Percentiles rank a stretch among this genome's conserved stretches.
Evolutionary conservation across 2,113 vertebrate genomes (phyloP).

Genomic region (Rhinopithecus roxellana): DNA sequence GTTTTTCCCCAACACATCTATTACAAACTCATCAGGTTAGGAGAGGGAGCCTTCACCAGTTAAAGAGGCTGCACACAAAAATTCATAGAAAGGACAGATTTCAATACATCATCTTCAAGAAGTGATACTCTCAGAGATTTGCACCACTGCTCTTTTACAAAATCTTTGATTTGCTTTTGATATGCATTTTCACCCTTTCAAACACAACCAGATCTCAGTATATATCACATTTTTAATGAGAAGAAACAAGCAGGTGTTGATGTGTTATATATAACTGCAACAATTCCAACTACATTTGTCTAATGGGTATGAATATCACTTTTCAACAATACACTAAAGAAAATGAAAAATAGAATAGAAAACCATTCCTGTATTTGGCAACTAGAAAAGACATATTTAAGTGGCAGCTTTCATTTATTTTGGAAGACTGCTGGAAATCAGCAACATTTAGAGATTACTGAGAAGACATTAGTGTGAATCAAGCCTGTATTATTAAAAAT

Average conservation of each 20-base stretch:
- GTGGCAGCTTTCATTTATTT: conserved; percentile 75
- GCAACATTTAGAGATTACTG: conserved; percentile 70
- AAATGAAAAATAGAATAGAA: conserved; percentile 73
- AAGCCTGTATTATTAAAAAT: conserved; percentile 78
- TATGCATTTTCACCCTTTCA: conserved; percentile 80
- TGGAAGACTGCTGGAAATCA: conserved; percentile 60
- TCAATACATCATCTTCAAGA: conserved; percentile 58
- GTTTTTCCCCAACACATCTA: conserved; percentile 56
- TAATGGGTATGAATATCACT: conserved; percentile 78
- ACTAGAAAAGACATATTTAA: conserved; percentile 58
- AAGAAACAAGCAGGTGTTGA: conserved; percentile 83
- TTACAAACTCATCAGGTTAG: conserved; percentile 82
- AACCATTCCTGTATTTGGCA: conserved; percentile 59
- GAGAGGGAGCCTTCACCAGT: conserved; percentile 75
- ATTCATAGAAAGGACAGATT: conserved; percentile 68
- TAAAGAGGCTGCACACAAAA: conserved; percentile 74
- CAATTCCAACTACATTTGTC: conserved; percentile 78
- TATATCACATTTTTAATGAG: conserved; percentile 82
- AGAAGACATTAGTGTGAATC: conserved; percentile 71
- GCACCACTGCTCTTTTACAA: conserved; percentile 75
- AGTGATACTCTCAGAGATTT: conserved; percentile 73
- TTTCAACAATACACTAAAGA: conserved; percentile 73
- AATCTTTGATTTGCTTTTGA: conserved; percentile 78
- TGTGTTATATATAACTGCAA: conserved; percentile 76
- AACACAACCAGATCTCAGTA: conserved; percentile 66